Evolutionary conservation across 2,113 vertebrate species (phyloP), one percentile per base, ranked within the genome.

Genomic region (Strix aluco): DNA sequence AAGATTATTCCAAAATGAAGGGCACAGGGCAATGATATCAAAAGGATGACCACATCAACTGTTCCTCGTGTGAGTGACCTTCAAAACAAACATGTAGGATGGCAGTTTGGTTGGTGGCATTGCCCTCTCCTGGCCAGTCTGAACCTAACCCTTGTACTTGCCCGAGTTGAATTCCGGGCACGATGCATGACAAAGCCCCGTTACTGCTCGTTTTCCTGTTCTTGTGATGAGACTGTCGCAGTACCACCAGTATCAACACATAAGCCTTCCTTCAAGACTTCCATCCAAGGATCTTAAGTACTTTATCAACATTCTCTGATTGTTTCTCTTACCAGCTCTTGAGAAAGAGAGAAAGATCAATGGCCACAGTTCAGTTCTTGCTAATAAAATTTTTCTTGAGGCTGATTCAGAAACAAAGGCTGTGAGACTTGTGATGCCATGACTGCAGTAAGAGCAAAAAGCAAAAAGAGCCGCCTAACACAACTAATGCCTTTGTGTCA

Each of bases 41-140:
- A 11, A 34, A 36, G n/a, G 59, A 6, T 23, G 49, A 4, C 23
- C 18, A 2, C 58, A 17, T 12, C 47, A 16, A 13, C 54, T 6
- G 29, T 25, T 62, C 11, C 29, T 3, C 22, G 18, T 23, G 13
- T 2, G 18, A 11, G 67, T 17, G 69, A 47, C 57, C 61, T 66
- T 65, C 66, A 5, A 8, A 55, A 12, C 44, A 51, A 38, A 23
- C 32, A 9, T 5, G 2, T 5, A 9, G 70, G 10, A 2, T 26
- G 52, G 23, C 70, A 8, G 46, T 79, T 42, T 47, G 4, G 38
- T n/a, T 92, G 94, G 87, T 75, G 82, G 57, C 84, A 95, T 96
- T 88, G 97, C 96, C 98, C 97, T 57, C 98, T 98, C 95, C 97
- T 96, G 98, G 97, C 47, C 70, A 7, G n/a, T 81, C 47, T 83